phyloP scores from a whole-genome alignment of 2,888 invertebrate genomes.

The Himalopsyche kuldschensis region DNA sequence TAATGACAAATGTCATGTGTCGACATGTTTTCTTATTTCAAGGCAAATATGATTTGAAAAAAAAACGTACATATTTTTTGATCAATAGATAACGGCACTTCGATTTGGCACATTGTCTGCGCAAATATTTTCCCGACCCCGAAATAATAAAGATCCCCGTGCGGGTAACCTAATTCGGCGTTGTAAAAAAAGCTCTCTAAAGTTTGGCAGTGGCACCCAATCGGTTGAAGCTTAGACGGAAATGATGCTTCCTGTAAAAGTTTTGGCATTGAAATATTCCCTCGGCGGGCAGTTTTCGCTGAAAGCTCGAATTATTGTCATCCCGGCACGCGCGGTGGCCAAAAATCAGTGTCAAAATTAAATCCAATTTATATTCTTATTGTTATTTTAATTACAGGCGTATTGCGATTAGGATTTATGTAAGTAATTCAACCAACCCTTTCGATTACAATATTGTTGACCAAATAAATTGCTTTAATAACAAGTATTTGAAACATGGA shows the following conservation, averaged over 20 bases:
- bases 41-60: no score
- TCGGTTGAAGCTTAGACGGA: background rate
- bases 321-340: background rate
- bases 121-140: background rate
- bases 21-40: no score
- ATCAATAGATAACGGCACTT: no score
- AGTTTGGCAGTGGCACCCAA: background rate
- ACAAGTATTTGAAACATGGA: no score
- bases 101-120: background rate
- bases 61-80: no score
- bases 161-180: background rate
- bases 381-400: no score
- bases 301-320: background rate
- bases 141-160: background rate
- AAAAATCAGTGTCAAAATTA: background rate
- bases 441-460: no score
- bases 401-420: no score
- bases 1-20: no score
- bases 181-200: background rate
- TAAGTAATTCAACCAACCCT: no score
- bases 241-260: background rate
- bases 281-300: background rate
- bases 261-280: constrained; percentile 1
- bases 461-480: no score
- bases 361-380: no score